Evolutionary conservation across 2,888 invertebrate species (phyloP).

Genomic region (Ametastegia equiseti): DNA sequence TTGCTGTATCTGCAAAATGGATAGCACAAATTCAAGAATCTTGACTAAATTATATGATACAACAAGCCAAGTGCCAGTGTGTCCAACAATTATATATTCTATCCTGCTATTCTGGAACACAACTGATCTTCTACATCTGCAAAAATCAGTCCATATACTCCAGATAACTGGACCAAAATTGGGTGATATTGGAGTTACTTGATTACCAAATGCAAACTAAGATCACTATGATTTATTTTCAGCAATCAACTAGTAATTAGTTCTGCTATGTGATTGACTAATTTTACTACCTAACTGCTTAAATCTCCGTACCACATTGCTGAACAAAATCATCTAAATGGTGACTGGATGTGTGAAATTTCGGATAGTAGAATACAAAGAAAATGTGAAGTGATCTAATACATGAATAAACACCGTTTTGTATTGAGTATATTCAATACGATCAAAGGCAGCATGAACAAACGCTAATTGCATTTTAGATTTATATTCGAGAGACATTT

Average conservation of each 20-base stretch:
- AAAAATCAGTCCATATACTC: background rate
- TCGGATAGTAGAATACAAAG: too few species aligned
- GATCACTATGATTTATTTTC: background rate
- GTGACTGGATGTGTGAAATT: too few species aligned
- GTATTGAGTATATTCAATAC: background rate
- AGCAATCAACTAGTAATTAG: background rate
- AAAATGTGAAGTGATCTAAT: too few species aligned
- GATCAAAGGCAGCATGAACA: background rate
- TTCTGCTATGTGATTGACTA: background rate
- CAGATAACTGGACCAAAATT: background rate
- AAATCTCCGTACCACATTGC: background rate
- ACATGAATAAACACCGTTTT: background rate
- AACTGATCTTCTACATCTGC: too few species aligned
- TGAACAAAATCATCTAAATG: background rate
- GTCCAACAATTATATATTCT: background rate
- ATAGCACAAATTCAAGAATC: conserved; percentile 50
- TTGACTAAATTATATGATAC: background rate
- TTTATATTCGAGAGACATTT: background rate
- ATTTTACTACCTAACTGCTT: background rate
- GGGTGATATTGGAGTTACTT: background rate
- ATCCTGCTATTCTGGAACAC: background rate
- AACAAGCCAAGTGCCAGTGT: background rate
- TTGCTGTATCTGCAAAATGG: conserved; percentile 78
- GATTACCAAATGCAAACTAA: background rate
- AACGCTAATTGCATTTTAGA: background rate